Percentiles rank a stretch among this genome's conserved stretches.
Conservation (phyloP, 2,797 vertebrate species). For the Hozukius guyotensis region DNA sequence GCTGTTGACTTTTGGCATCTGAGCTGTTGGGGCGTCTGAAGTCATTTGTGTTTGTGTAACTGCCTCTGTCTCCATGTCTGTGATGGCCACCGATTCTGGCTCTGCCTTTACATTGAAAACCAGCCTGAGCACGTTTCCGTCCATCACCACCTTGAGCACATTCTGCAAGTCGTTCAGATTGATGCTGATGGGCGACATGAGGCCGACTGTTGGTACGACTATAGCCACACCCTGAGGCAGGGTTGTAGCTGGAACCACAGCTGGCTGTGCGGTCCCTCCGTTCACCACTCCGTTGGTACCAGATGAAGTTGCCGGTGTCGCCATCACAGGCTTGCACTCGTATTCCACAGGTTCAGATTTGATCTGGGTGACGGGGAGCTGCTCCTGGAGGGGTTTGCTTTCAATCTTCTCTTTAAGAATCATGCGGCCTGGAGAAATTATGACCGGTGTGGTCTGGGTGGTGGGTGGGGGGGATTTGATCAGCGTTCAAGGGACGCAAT, state of each 20-base stretch:
- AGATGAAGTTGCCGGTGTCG: conserved; percentile 78
- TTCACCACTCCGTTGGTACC: conserved; percentile 87
- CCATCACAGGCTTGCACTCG: conserved; percentile 90
- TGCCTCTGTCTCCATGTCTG: background rate
- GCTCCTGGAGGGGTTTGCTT: conserved; percentile 94
- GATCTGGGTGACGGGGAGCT: conserved; percentile 96
- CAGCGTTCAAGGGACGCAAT: conserved; percentile 84
- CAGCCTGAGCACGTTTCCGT: conserved; percentile 92
- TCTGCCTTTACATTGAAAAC: conserved; percentile 87
- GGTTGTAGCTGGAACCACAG: conserved; percentile 53
- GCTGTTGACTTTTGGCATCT: conserved; percentile 65
- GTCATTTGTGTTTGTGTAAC: background rate
- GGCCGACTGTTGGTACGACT: conserved; percentile 93
- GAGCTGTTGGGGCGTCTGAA: conserved; percentile 24
- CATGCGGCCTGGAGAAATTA: conserved; percentile 79
- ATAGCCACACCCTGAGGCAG: conserved; percentile 90
- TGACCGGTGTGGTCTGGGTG: conserved; percentile 82
- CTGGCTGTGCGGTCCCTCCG: conserved; percentile 79
- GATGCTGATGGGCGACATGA: conserved; percentile 97
- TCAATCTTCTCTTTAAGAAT: conserved; percentile 93
- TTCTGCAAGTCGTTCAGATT: conserved; percentile 97
- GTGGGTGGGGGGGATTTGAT: conserved; percentile 86
- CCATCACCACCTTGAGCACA: conserved; percentile 94
- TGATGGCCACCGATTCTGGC: conserved; percentile 78
- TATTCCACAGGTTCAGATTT: conserved; percentile 98